A percentile compares a stretch with the other conserved stretches of the same genome.
Evolutionary conservation across 2,113 vertebrate species (phyloP).

Genomic region (Urocynchramus pylzowi): DNA sequence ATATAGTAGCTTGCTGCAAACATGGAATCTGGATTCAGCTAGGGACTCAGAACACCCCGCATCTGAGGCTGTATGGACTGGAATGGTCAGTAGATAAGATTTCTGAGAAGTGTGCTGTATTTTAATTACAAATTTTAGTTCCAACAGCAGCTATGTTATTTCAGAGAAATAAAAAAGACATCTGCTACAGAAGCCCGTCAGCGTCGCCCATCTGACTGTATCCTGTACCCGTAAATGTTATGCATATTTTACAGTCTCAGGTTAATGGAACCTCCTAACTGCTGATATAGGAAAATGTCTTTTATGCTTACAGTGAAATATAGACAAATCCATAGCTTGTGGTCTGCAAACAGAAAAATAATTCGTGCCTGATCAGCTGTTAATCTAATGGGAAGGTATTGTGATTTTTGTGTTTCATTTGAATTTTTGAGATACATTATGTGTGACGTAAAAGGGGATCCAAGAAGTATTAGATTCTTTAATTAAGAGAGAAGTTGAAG

Average conservation of each 20-base stretch:
- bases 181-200: not conserved
- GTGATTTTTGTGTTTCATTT: not conserved
- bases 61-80: not conserved
- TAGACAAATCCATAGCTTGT: slow-evolving; percentile 44
- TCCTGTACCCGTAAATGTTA: not conserved
- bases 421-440: not conserved
- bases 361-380: not conserved
- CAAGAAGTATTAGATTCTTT: not conserved
- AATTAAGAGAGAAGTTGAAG: not conserved
- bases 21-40: not conserved
- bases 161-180: slow-evolving; percentile 15
- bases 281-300: slow-evolving; percentile 26
- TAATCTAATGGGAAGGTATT: not conserved
- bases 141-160: not conserved
- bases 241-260: slow-evolving; percentile 1
- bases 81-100: not conserved
- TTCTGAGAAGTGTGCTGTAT: not conserved
- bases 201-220: not conserved
- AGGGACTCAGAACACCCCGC: not conserved
- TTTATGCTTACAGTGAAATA: slow-evolving; percentile 41
- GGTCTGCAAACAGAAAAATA: slow-evolving; percentile 33
- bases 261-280: slow-evolving; percentile 45
- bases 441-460: not conserved
- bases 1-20: not conserved
- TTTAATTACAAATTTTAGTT: not conserved